Conservation (phyloP, 2,113 vertebrate genomes). For the Coptodon bakossiorum region DNA sequence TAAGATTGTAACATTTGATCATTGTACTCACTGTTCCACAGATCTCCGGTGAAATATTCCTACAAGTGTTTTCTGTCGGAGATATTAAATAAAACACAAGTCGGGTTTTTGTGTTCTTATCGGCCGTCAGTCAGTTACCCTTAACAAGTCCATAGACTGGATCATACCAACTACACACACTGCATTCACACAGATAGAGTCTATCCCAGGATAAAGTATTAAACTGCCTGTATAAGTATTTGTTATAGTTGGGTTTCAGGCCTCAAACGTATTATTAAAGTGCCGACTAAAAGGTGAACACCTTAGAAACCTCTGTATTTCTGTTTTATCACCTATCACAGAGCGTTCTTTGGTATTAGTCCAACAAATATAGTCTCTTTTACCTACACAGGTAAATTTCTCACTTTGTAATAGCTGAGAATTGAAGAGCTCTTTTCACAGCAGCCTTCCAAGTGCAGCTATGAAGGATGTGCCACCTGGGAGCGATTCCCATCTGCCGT, state of each 20-base stretch:
- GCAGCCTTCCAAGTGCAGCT: background rate
- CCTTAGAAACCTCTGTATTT: accelerated
- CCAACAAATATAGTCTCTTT: accelerated
- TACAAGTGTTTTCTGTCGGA: background rate
- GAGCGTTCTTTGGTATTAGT: background rate
- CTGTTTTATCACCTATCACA: background rate
- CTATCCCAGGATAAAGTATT: accelerated
- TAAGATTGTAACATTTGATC: slow-evolving; percentile 60
- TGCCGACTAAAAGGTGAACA: accelerated
- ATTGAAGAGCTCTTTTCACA: background rate
- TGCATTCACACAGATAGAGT: background rate
- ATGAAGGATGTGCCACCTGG: background rate
- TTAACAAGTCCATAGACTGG: background rate
- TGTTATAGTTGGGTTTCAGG: background rate
- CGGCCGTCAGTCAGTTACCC: accelerated
- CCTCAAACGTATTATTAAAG: background rate
- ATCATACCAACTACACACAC: background rate
- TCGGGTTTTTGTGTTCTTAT: background rate
- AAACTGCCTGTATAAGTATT: accelerated
- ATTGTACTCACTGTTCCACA: background rate
- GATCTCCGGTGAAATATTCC: background rate
- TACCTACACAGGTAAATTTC: background rate
- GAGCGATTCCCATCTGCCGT: background rate
- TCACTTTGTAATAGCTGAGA: background rate
- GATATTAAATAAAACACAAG: background rate